Evolutionary conservation across 2,797 vertebrate genomes (phyloP).

Genomic region (Psittacula echo): DNA sequence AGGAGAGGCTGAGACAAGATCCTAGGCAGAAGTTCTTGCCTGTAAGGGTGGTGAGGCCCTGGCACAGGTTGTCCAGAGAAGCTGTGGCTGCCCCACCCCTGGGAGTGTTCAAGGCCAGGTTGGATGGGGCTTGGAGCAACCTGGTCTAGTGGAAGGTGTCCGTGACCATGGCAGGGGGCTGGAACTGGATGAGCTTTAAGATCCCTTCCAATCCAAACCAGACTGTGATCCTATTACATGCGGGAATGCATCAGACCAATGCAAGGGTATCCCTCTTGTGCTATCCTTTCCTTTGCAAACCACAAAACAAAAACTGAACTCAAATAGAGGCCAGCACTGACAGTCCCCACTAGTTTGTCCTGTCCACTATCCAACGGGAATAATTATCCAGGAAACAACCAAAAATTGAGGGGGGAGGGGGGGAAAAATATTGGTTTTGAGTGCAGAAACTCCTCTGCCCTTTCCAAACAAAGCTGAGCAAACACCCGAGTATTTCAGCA

Average conservation of each 20-base stretch:
- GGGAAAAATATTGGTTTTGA: not conserved
- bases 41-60: not conserved
- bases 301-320: not conserved
- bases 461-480: not conserved
- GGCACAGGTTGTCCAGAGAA: not conserved
- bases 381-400: not conserved
- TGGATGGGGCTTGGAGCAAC: not conserved
- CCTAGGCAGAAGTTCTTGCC: not conserved
- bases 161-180: not conserved
- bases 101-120: not conserved
- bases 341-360: not conserved
- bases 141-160: not conserved
- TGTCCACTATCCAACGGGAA: not conserved
- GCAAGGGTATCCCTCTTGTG: not conserved
- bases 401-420: not conserved
- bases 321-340: fast-evolving
- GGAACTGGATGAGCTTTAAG: not conserved
- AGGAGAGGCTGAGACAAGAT: not conserved
- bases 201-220: not conserved
- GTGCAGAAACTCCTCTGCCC: not conserved
- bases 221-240: not conserved
- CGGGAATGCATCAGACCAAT: not conserved
- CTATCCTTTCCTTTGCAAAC: not conserved
- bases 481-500: fast-evolving
- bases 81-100: no score